These are phyloP conservation scores for Marcusenius ussheri DNA, from an alignment of 2,113 vertebrate genomes.

Conservation along the genomic window DNA sequence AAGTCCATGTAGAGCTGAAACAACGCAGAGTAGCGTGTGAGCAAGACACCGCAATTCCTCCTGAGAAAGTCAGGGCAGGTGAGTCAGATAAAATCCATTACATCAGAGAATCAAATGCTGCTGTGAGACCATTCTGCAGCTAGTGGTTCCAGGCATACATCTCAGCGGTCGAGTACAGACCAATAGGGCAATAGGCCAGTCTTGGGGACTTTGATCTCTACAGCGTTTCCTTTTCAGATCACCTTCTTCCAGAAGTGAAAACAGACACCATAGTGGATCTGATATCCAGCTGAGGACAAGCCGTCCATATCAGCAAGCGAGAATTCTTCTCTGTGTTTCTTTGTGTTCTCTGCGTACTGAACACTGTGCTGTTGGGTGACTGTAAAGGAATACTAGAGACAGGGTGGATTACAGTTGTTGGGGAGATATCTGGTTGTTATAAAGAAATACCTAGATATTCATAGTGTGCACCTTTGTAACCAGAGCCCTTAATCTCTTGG, in stretches of 20 bases:
- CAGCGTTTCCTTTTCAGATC: neutral
- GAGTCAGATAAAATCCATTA: constrained; percentile 25
- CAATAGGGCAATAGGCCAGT: neutral
- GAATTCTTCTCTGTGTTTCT: constrained; percentile 41
- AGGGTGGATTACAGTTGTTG: constrained; percentile 29
- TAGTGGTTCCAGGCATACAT: neutral
- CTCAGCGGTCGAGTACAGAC: neutral
- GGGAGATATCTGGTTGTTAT: constrained; percentile 9
- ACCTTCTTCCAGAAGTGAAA: constrained; percentile 30
- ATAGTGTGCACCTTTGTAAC: constrained; percentile 44
- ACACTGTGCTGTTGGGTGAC: constrained; percentile 44
- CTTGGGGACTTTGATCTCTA: neutral
- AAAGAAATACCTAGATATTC: constrained; percentile 46
- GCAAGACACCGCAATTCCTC: neutral
- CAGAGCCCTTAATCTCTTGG: constrained; percentile 44
- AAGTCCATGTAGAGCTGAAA: constrained; percentile 1
- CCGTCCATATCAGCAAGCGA: constrained; percentile 34
- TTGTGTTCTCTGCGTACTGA: constrained; percentile 35
- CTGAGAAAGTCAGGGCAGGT: neutral
- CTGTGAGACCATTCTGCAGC: neutral
- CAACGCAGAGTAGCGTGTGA: neutral
- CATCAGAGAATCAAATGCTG: neutral
- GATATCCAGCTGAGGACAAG: constrained; percentile 43
- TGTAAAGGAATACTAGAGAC: constrained; percentile 47
- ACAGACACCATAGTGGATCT: constrained; percentile 6